phyloP scores from a whole-genome alignment of 2,888 invertebrate species.

The Steinernema carpocapsae region DNA sequence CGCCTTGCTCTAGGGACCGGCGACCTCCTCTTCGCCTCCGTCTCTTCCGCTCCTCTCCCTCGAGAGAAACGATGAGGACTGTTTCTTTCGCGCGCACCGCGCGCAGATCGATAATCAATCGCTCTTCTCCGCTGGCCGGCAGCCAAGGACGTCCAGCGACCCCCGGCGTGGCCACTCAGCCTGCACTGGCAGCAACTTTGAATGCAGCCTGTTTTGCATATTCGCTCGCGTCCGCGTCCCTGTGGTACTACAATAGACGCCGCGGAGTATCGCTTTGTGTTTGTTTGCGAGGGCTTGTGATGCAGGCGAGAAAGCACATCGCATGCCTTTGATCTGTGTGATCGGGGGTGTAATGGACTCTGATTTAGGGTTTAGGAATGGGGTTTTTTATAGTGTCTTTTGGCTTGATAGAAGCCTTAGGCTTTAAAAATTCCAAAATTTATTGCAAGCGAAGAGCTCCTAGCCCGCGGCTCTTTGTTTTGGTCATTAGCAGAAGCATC shows the following conservation, averaged over 20 bases:
- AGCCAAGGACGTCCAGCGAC: slow-evolving; percentile 12
- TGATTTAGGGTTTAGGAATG: too few species aligned
- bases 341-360: too few species aligned
- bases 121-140: not conserved
- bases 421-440: too few species aligned
- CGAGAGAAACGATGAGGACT: not conserved
- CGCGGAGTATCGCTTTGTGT: not conserved
- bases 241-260: not conserved
- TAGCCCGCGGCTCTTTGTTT: too few species aligned
- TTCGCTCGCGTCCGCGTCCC: slow-evolving; percentile 1
- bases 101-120: slow-evolving; percentile 30
- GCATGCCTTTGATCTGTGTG: too few species aligned
- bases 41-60: slow-evolving; percentile 6
- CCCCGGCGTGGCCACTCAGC: not conserved
- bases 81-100: slow-evolving; percentile 2
- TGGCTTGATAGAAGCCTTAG: too few species aligned
- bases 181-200: not conserved
- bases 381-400: too few species aligned
- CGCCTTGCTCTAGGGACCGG: not conserved
- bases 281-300: too few species aligned
- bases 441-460: too few species aligned
- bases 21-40: not conserved
- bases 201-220: slow-evolving; percentile 7
- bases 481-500: not conserved
- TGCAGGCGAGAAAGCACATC: too few species aligned